Conservation (phyloP, 2,888 invertebrate genomes). For the Andricus curvator region DNA sequence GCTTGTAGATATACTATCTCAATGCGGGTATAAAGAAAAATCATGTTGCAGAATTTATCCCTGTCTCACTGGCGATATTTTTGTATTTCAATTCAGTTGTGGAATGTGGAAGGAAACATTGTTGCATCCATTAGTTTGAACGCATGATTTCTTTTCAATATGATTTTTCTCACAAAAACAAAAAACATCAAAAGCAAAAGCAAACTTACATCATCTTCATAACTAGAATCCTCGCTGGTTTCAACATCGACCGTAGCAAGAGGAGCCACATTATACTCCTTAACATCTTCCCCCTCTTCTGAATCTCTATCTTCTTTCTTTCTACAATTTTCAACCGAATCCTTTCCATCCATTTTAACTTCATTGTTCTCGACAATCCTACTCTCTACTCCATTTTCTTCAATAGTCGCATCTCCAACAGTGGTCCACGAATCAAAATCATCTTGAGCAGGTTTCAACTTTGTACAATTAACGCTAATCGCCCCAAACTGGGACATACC, state of each 20-base stretch:
- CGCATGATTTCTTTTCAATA: neutral
- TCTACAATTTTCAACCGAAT: slow-evolving; percentile 47
- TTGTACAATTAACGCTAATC: slow-evolving; percentile 5
- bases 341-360: slow-evolving; percentile 46
- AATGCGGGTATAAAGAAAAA: slow-evolving; percentile 31
- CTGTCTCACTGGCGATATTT: slow-evolving; percentile 2
- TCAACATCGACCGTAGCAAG: slow-evolving; percentile 71
- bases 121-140: neutral
- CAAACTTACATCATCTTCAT: slow-evolving; percentile 74
- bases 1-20: slow-evolving; percentile 28
- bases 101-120: neutral
- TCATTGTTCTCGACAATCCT: slow-evolving; percentile 31
- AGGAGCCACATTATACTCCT: slow-evolving; percentile 61
- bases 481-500: neutral
- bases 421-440: slow-evolving; percentile 64
- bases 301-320: slow-evolving; percentile 48
- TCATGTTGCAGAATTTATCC: slow-evolving; percentile 35
- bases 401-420: slow-evolving; percentile 63
- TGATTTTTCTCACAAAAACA: neutral
- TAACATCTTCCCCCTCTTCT: slow-evolving; percentile 29
- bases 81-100: neutral
- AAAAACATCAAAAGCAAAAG: slow-evolving; percentile 49
- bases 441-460: slow-evolving; percentile 23
- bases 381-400: slow-evolving; percentile 48
- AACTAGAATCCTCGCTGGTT: slow-evolving; percentile 71